phyloP scores from a whole-genome alignment of 2,113 vertebrate species.

The Nannobrachium achirus region DNA sequence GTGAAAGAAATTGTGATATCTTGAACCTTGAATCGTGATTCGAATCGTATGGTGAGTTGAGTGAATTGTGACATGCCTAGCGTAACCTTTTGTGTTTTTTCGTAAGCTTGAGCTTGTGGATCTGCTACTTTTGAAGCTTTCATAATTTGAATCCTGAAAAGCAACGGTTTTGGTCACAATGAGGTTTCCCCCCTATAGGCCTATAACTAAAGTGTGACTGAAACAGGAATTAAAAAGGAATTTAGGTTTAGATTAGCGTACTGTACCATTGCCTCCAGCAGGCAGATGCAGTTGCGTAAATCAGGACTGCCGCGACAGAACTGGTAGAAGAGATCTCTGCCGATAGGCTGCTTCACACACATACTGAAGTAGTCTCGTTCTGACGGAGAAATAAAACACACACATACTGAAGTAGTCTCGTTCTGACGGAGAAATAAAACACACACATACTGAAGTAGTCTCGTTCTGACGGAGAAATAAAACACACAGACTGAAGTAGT shows the following conservation, averaged over 20 bases:
- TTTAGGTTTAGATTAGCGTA: constrained; percentile 32
- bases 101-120: too few relatives aligned
- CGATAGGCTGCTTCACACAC: constrained; percentile 85
- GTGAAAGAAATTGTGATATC: too few relatives aligned
- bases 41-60: too few relatives aligned
- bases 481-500: constrained; percentile 77
- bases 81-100: too few relatives aligned
- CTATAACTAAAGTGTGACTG: too few relatives aligned
- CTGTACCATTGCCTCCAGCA: constrained; percentile 82
- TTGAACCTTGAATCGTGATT: too few relatives aligned
- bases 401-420: constrained; percentile 83
- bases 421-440: constrained; percentile 76
- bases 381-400: constrained; percentile 66
- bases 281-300: constrained; percentile 73
- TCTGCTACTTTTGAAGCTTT: too few relatives aligned
- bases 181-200: too few relatives aligned
- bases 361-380: constrained; percentile 82
- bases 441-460: constrained; percentile 82
- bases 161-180: too few relatives aligned
- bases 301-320: constrained; percentile 79
- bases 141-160: too few relatives aligned
- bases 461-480: constrained; percentile 77
- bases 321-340: constrained; percentile 81
- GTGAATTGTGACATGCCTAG: too few relatives aligned
- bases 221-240: too few relatives aligned